Evolutionary conservation across 1,140 invertebrate genomes (phyloP), one percentile per base, ranked within the genome.

Genomic region (Brachionus manjavacas): DNA sequence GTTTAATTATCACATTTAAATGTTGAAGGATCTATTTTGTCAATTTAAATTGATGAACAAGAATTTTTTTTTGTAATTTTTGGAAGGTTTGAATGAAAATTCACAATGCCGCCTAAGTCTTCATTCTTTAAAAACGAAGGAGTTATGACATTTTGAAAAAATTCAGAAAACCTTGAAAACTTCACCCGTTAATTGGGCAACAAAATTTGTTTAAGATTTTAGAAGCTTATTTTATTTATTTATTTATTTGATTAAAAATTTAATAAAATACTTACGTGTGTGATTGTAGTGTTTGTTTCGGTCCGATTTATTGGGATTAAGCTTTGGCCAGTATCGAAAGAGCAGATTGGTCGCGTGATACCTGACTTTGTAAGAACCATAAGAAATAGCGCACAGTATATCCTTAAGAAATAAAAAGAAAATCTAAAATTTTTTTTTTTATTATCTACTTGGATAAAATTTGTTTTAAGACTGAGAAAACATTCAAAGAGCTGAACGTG

Each of bases 271-370:
- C 12, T 43, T 43, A 60, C 43, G 31, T 66, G 60, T 64, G 31
- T 74, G 41, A 28, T 46, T 12, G 39, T 60, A 55, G n/a, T 84
- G 66, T 14, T 49, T 52, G 60, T 52, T 49, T 23, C 55, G 81
- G 88, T 98, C 96, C 87, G 96, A 94, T 2, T 96, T 92, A 87
- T 94, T 94, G 20, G 96, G 94, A 91, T 98, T 97, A 86, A 98
- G 94, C 2, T 96, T 94, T n/a, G 97, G 97, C 96, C 97, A 99
- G 89, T 99, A 99, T 90, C 98, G 96, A 89, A 99, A 99, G 16
- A 99, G 91, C 28, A 99, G 91, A 91, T 98, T 97, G 55, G 95
- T 95, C 16, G 97, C 97, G 2, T 96, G 95, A 68, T 94, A 92
- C 84, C 96, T 91, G 0, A 96, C 94, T 70, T 93, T 93, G 81